These are phyloP conservation scores for Pseudoatta argentina DNA, from an alignment of 1,140 invertebrate genomes.

Conservation along the genomic window DNA sequence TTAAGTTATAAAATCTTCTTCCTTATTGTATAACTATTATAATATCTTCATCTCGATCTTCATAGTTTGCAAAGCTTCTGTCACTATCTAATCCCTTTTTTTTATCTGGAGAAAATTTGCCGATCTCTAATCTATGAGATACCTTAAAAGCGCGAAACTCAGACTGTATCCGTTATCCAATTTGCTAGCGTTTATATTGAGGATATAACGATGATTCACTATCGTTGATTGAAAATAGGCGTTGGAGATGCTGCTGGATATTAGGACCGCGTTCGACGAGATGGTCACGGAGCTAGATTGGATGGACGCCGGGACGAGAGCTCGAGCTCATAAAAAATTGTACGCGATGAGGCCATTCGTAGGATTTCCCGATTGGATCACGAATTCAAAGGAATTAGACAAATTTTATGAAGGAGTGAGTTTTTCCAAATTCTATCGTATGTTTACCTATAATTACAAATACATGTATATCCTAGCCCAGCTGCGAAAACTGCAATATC, in stretches of 20 bases:
- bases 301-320: conserved; percentile 92
- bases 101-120: neutral
- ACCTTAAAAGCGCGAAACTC: neutral
- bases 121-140: neutral
- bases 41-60: no score
- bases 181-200: neutral
- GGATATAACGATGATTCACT: neutral
- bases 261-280: conserved; percentile 90
- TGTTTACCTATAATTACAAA: neutral
- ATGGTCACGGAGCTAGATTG: conserved; percentile 90
- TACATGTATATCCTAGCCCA: neutral
- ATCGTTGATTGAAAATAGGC: conserved; percentile 86
- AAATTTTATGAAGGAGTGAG: conserved; percentile 88
- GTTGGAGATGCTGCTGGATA: conserved; percentile 91
- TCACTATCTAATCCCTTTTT: neutral
- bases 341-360: conserved; percentile 90
- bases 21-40: no score
- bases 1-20: no score
- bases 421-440: neutral
- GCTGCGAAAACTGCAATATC: neutral
- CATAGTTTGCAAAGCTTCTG: neutral
- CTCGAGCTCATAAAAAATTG: conserved; percentile 88
- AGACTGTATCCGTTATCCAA: neutral
- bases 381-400: conserved; percentile 86
- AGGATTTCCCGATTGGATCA: conserved; percentile 91